A percentile compares a stretch with the other conserved stretches of the same genome.
These are phyloP conservation scores for Tholera decimalis DNA, from an alignment of 2,888 invertebrate genomes.

Conservation along the genomic window DNA sequence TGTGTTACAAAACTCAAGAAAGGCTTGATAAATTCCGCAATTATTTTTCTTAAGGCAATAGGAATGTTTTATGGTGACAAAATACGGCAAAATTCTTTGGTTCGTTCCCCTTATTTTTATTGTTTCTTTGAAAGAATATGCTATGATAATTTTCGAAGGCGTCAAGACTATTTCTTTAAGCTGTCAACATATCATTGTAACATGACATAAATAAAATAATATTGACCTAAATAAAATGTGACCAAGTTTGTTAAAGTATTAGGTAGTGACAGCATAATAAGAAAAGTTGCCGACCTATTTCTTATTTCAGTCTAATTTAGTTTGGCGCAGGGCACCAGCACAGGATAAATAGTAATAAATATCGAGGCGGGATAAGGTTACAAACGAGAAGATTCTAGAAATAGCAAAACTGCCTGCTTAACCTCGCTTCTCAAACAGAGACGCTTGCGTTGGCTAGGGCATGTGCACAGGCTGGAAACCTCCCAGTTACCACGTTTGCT, in stretches of 20 bases:
- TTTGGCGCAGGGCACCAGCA: background rate
- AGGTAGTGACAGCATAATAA: slow-evolving; percentile 23
- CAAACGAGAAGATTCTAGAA: too few species aligned
- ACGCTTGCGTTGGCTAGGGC: too few species aligned
- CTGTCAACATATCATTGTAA: background rate
- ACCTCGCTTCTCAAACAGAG: too few species aligned
- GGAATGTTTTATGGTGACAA: too few species aligned
- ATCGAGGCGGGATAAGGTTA: too few species aligned
- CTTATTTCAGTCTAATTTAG: slow-evolving; percentile 26
- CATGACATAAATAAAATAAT: background rate
- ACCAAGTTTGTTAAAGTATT: slow-evolving; percentile 4
- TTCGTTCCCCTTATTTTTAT: background rate
- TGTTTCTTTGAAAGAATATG: slow-evolving; percentile 5
- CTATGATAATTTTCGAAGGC: slow-evolving; percentile 31
- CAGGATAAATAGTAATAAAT: background rate
- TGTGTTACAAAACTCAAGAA: too few species aligned
- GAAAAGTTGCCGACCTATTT: slow-evolving; percentile 26
- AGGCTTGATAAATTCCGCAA: too few species aligned
- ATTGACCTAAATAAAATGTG: slow-evolving; percentile 1
- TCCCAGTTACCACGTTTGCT: too few species aligned
- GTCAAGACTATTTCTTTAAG: slow-evolving; percentile 1
- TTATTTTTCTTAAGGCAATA: too few species aligned
- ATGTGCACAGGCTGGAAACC: too few species aligned
- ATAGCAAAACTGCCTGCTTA: too few species aligned
- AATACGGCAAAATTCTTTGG: background rate